Base-by-base conservation (phyloP, 2,113 vertebrate genomes). In the Lampris megalopsis region DNA sequence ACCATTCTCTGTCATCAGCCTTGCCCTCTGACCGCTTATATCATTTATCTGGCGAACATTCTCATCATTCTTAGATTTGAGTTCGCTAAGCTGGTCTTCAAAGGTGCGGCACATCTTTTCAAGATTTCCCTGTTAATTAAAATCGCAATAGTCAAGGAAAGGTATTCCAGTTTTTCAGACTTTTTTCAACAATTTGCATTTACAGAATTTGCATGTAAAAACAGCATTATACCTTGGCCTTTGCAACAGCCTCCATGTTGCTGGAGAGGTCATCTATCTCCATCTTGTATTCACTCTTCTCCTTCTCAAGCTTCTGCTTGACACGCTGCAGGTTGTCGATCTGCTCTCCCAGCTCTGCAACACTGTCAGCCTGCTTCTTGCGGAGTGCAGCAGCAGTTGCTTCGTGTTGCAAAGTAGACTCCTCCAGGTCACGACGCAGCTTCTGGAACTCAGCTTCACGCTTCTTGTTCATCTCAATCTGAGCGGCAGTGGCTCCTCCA, bases 401-500 rank as follows among this genome's bases (percentile, higher is more conserved):
- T 84, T 98, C 97, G 11, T 98, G 96, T 93, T 98, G 96, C 82
- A 98, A 92, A 9, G 96, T 98, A 85, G 96, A 84, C 88, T 97
- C 96, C 75, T 98, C 96, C 3, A 98, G 94, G 86, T 97, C 96
- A 1, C 95, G 82, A 0, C 96, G 93, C 82, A 97, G 73, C 66
- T 98, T 98, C 94, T 97, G 97, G 79, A 94, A 91, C 88, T 94
- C 93, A 49, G 92, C 90, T 49, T 94, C 92, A 24, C 92, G 89
- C 87, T 92, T 94, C 82, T 94, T 94, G 85, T 91, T 92, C 92
- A 93, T 92, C 86, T 93, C 92, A 75, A 93, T 92, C 83, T 93
- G 92, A 85, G 89, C 85, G 79, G 91, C 79, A 63, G 92, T 92
- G 69, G 92, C 92, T 50, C 92, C 92, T 42, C 92, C 92, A 2